phyloP scores from a whole-genome alignment of 2,113 vertebrate genomes.

The Leptodactylus fuscus region DNA sequence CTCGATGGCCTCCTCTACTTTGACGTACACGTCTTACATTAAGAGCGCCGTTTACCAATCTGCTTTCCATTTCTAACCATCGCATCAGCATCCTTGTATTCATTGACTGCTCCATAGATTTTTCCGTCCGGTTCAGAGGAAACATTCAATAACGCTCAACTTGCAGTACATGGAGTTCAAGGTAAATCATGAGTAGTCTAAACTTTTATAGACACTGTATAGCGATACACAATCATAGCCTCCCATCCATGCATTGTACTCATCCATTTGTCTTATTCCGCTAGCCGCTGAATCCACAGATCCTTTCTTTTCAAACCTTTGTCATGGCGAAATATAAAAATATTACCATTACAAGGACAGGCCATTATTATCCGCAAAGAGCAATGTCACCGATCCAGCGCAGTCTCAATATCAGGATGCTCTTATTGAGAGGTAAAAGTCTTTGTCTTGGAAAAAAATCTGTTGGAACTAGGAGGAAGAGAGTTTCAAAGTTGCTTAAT shows the following conservation, averaged over 20 bases:
- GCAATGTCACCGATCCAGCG: neutral
- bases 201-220: neutral
- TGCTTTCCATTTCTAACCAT: neutral
- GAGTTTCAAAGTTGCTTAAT: too few relatives aligned
- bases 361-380: neutral
- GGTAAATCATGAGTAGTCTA: slow-evolving; percentile 10
- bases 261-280: neutral
- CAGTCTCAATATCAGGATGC: too few relatives aligned
- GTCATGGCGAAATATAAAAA: neutral
- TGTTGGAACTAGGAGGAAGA: too few relatives aligned
- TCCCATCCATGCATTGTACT: neutral
- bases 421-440: too few relatives aligned
- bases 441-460: too few relatives aligned
- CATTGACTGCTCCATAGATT: neutral
- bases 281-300: neutral
- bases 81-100: neutral
- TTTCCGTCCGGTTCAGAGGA: neutral
- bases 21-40: neutral
- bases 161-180: neutral
- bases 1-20: neutral
- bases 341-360: neutral
- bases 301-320: neutral
- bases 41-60: neutral
- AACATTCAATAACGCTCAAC: neutral
- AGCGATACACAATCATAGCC: neutral